These are phyloP conservation scores for Agriopis leucophaearia DNA, from an alignment of 2,888 invertebrate genomes.

Conservation along the genomic window DNA sequence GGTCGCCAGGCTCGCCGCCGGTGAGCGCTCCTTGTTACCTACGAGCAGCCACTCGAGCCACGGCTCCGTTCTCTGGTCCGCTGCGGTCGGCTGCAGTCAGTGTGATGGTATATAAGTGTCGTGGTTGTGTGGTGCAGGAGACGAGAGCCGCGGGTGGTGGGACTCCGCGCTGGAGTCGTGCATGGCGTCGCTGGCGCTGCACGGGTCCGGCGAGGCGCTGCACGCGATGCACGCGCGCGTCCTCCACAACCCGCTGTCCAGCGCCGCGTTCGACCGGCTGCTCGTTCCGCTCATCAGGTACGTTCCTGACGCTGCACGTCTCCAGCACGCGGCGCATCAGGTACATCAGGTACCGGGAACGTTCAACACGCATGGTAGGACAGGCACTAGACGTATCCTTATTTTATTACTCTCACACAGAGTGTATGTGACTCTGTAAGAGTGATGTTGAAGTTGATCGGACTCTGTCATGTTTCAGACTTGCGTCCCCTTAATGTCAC, in stretches of 20 bases:
- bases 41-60: too few relatives aligned
- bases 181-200: conserved; percentile 57
- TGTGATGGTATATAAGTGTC: background rate
- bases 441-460: too few relatives aligned
- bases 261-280: conserved; percentile 45
- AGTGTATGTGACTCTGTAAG: too few relatives aligned
- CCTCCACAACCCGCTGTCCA: background rate
- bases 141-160: conserved; percentile 68
- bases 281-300: conserved; percentile 69
- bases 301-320: conserved; percentile 7
- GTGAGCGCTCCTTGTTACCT: conserved; percentile 22
- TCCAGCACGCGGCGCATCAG: too few relatives aligned
- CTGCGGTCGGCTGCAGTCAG: too few relatives aligned
- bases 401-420: too few relatives aligned
- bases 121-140: conserved; percentile 52
- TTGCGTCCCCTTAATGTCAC: too few relatives aligned
- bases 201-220: conserved; percentile 20
- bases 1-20: conserved; percentile 48
- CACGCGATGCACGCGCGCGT: background rate
- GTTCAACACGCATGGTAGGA: background rate
- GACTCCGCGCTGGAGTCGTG: conserved; percentile 64
- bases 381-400: too few relatives aligned
- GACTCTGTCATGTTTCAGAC: too few relatives aligned
- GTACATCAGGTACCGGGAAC: too few relatives aligned
- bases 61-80: too few relatives aligned